Conservation (phyloP, 2,797 vertebrate genomes). For the Sciurus vulgaris region DNA sequence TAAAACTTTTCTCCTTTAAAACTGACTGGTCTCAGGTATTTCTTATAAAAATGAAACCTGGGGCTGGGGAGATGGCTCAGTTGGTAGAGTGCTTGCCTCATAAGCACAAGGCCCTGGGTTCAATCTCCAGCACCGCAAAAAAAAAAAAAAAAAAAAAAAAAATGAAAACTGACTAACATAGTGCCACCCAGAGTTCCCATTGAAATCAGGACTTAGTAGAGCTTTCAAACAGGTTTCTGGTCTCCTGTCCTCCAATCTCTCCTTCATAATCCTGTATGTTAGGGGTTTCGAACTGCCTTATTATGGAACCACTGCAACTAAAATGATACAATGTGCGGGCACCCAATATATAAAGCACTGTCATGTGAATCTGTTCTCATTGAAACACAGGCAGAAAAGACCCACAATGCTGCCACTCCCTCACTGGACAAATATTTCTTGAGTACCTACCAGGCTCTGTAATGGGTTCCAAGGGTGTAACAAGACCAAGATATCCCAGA, state of each 20-base stretch:
- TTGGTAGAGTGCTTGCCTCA: too few species aligned
- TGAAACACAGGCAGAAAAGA: neutral
- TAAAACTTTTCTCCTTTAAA: neutral
- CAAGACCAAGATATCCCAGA: neutral
- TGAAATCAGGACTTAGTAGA: neutral
- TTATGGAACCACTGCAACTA: neutral
- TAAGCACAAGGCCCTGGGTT: too few species aligned
- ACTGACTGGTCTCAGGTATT: too few species aligned
- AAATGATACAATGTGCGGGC: neutral
- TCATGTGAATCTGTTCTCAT: neutral
- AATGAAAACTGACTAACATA: neutral
- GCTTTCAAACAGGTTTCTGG: neutral
- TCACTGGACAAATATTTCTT: neutral
- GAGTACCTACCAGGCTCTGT: neutral
- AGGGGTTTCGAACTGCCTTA: neutral
- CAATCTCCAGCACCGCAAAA: too few species aligned
- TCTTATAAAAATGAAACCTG: too few species aligned
- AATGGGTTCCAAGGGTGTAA: neutral
- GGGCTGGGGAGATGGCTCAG: too few species aligned
- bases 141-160: too few species aligned
- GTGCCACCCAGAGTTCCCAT: neutral
- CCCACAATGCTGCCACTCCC: neutral
- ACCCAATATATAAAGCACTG: neutral
- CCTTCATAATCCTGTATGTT: neutral
- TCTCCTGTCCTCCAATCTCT: neutral